A percentile compares a stretch with the other conserved stretches of the same genome.
Evolutionary conservation across 2,797 vertebrate species (phyloP).

Genomic region (Neoniphon sammara): DNA sequence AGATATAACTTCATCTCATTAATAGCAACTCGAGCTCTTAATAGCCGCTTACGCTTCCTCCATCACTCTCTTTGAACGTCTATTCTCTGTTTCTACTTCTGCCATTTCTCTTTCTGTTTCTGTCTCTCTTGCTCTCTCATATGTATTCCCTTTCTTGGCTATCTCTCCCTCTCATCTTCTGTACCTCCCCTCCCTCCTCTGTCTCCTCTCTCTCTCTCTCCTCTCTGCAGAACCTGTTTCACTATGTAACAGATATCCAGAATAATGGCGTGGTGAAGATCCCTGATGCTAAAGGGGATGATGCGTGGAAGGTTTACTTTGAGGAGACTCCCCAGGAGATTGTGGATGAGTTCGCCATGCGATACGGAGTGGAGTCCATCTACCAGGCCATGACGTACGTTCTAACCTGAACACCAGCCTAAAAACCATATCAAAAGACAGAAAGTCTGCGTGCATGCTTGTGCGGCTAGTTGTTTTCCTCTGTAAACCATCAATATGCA

Average conservation of each 20-base stretch:
- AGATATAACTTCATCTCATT: neutral
- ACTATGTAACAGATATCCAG: slow-evolving; percentile 97
- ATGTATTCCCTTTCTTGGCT: neutral
- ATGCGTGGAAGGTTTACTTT: slow-evolving; percentile 99
- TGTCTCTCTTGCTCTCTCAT: neutral
- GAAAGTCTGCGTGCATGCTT: neutral
- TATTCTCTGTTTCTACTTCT: neutral
- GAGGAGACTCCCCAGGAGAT: slow-evolving; percentile 99
- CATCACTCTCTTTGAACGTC: neutral
- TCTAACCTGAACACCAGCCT: neutral
- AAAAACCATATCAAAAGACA: neutral
- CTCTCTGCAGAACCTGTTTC: slow-evolving; percentile 92
- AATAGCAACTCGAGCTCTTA: neutral
- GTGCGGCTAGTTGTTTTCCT: neutral
- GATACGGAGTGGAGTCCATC: slow-evolving; percentile 98
- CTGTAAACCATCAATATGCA: neutral
- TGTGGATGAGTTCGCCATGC: slow-evolving; percentile 98
- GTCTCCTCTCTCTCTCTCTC: neutral
- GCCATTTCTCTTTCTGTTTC: neutral
- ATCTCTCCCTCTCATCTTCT: neutral
- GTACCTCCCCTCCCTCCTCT: neutral
- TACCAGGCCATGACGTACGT: slow-evolving; percentile 99
- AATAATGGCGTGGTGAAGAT: slow-evolving; percentile 97
- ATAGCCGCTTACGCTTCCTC: neutral
- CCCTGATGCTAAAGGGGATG: slow-evolving; percentile 96